A percentile compares a stretch with the other conserved stretches of the same genome.
Evolutionary conservation across 2,797 vertebrate genomes (phyloP).

Genomic region (Gambusia yucatana): DNA sequence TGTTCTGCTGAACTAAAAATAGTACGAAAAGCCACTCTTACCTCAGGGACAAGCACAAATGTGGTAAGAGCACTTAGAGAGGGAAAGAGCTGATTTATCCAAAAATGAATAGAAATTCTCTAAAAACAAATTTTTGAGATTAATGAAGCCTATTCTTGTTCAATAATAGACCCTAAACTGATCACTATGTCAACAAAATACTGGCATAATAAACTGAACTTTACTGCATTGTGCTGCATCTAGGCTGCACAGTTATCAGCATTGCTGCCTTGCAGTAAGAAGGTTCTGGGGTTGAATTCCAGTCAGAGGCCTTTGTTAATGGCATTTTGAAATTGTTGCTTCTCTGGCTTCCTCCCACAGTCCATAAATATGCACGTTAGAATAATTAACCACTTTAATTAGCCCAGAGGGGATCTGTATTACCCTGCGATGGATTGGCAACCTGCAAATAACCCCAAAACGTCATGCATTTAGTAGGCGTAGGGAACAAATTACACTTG

Average conservation of each 20-base stretch:
- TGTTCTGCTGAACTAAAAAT: not conserved
- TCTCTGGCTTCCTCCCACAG: not conserved
- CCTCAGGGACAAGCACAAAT: not conserved
- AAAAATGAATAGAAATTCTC: not conserved
- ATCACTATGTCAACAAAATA: not conserved
- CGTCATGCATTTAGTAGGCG: not conserved
- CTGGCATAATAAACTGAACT: not conserved
- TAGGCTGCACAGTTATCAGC: not conserved
- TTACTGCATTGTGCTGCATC: not conserved
- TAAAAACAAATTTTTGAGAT: not conserved
- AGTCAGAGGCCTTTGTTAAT: not conserved
- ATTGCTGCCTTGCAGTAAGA: not conserved
- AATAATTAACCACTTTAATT: not conserved
- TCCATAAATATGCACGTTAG: not conserved
- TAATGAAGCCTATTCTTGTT: not conserved
- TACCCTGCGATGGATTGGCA: not conserved
- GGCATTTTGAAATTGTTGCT: not conserved
- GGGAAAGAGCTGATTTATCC: not conserved
- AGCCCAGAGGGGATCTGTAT: not conserved
- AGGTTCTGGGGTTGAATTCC: not conserved
- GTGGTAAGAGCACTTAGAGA: not conserved
- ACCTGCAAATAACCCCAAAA: not conserved
- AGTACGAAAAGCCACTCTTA: not conserved
- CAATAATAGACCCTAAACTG: not conserved
- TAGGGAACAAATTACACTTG: not conserved